These are phyloP conservation scores for Sciaenops ocellatus DNA, from an alignment of 2,797 vertebrate species.

Conservation along the genomic window DNA sequence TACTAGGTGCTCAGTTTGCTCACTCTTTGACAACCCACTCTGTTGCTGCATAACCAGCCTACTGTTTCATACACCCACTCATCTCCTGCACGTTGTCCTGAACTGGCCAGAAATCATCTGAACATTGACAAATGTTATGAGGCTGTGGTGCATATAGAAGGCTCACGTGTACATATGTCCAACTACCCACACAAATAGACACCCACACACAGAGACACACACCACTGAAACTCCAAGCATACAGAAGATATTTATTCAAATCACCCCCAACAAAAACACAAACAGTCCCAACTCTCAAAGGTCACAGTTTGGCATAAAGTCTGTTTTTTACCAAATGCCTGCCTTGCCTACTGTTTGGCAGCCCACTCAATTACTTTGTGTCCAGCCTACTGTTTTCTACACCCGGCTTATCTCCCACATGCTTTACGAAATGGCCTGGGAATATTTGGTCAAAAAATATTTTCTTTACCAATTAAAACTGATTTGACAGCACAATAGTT, in stretches of 20 bases:
- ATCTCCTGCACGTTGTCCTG: constrained; percentile 65
- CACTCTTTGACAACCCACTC: constrained; percentile 73
- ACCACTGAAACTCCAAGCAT: constrained; percentile 33
- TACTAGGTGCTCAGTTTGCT: constrained; percentile 63
- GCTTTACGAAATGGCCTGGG: constrained; percentile 44
- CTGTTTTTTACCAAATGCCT: constrained; percentile 75
- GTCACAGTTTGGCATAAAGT: constrained; percentile 72
- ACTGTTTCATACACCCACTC: constrained; percentile 74
- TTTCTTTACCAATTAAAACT: constrained; percentile 52
- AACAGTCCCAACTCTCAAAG: constrained; percentile 66
- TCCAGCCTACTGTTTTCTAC: constrained; percentile 66
- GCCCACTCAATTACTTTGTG: constrained; percentile 68
- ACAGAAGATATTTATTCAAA: constrained; percentile 44
- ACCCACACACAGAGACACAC: constrained; percentile 35
- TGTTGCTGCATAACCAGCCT: constrained; percentile 74
- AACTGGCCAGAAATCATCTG: constrained; percentile 59
- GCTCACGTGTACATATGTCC: constrained; percentile 56
- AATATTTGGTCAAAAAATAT: constrained; percentile 53
- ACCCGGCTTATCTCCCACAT: constrained; percentile 65
- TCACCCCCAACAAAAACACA: constrained; percentile 51
- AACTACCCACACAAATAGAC: constrained; percentile 52
- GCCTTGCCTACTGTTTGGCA: constrained; percentile 68
- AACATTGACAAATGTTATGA: constrained; percentile 61
- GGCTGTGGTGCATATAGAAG: constrained; percentile 45
- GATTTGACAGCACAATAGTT: constrained; percentile 25